Evolutionary conservation across 2,888 invertebrate species (phyloP).

Genomic region (Siphlonurus alternatus): DNA sequence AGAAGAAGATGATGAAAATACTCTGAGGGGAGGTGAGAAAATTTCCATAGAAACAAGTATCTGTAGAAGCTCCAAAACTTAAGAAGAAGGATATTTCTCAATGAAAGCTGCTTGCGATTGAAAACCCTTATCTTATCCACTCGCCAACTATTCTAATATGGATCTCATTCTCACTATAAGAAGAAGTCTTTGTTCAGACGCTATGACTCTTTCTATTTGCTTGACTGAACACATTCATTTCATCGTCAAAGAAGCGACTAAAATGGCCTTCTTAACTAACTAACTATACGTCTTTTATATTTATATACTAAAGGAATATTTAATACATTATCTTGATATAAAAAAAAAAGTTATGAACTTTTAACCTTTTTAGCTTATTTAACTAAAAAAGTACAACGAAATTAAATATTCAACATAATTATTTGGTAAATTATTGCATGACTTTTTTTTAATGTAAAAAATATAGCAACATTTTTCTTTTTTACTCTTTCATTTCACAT

Average conservation of each 20-base stretch:
- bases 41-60: neutral
- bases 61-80: neutral
- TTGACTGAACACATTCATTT: neutral
- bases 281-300: neutral
- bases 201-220: neutral
- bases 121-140: neutral
- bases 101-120: no score
- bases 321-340: no score
- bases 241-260: neutral
- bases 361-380: no score
- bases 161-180: neutral
- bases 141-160: neutral
- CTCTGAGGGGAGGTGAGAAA: neutral
- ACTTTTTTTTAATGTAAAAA: no score
- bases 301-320: no score
- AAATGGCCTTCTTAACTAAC: neutral
- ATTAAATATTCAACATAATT: no score
- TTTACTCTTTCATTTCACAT: no score
- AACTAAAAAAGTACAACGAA: no score
- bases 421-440: no score
- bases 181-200: neutral
- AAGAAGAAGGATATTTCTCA: no score
- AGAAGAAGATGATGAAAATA: neutral
- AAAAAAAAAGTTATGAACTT: no score
- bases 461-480: no score